Conservation (phyloP, 2,797 vertebrate species). For the Leptodactylus fallax region DNA sequence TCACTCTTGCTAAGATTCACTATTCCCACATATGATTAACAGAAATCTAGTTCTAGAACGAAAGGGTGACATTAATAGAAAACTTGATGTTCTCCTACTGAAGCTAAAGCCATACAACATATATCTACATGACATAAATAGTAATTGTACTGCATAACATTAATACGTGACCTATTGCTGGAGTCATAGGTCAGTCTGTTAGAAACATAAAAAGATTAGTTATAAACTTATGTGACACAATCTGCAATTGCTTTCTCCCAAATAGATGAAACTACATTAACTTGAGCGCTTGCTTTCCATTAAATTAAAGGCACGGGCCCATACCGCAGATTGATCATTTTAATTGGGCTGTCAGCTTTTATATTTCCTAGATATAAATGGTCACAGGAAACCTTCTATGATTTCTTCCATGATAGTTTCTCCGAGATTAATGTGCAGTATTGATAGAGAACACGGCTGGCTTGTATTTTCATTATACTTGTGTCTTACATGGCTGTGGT, state of each 20-base stretch:
- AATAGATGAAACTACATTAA: conserved; percentile 42
- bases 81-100: neutral
- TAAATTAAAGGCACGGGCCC: conserved; percentile 40
- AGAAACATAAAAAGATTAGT: conserved; percentile 36
- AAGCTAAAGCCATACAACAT: neutral
- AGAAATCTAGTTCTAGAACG: neutral
- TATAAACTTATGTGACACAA: conserved; percentile 9
- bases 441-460: neutral
- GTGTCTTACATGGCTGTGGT: conserved; percentile 10
- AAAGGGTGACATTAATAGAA: neutral
- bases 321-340: conserved; percentile 47
- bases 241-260: conserved; percentile 12
- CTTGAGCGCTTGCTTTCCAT: conserved; percentile 25
- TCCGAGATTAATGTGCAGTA: conserved; percentile 2
- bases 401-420: conserved; percentile 13
- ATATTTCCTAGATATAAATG: conserved; percentile 35
- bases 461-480: conserved; percentile 5
- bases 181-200: conserved; percentile 2
- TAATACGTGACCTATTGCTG: neutral
- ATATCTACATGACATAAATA: conserved; percentile 1
- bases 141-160: neutral
- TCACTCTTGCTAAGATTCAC: neutral
- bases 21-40: neutral
- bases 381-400: neutral
- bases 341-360: conserved; percentile 47